Percentiles rank a stretch among this genome's conserved stretches.
phyloP scores from a whole-genome alignment of 2,797 vertebrate genomes.

The Carcharodon carcharias region DNA sequence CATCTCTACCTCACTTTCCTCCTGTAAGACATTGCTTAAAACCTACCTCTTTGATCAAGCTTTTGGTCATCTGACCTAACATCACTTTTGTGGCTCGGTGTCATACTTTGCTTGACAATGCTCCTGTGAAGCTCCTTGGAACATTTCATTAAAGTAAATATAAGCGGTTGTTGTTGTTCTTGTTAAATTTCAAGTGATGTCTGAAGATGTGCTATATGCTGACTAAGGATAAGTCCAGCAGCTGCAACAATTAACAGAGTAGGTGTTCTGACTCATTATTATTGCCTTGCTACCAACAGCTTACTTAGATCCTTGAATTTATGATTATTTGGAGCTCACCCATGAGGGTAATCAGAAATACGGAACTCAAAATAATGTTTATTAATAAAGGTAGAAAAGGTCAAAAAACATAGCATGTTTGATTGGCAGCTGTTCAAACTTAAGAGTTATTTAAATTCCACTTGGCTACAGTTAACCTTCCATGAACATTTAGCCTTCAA shows the following conservation, averaged over 20 bases:
- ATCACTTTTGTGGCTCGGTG: too few relatives aligned
- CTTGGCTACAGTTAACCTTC: neutral
- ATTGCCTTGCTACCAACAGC: neutral
- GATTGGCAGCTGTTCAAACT: neutral
- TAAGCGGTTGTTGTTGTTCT: too few relatives aligned
- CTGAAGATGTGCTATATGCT: neutral
- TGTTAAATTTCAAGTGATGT: neutral
- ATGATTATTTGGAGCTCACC: neutral
- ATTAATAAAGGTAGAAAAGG: neutral
- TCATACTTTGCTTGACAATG: too few relatives aligned
- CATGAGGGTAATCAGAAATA: neutral
- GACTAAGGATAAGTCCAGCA: neutral
- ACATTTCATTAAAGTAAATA: too few relatives aligned
- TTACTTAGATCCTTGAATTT: neutral
- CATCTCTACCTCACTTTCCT: too few relatives aligned
- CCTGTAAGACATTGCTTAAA: too few relatives aligned
- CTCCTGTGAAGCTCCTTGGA: too few relatives aligned
- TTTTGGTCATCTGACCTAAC: too few relatives aligned
- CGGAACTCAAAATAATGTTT: neutral
- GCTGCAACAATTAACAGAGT: neutral
- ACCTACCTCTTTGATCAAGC: too few relatives aligned
- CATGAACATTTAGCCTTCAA: neutral
- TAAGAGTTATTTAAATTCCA: neutral
- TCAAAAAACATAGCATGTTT: neutral
- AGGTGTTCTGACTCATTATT: neutral